Evolutionary conservation across 2,797 vertebrate species (phyloP).

Genomic region (Thunnus albacares): DNA sequence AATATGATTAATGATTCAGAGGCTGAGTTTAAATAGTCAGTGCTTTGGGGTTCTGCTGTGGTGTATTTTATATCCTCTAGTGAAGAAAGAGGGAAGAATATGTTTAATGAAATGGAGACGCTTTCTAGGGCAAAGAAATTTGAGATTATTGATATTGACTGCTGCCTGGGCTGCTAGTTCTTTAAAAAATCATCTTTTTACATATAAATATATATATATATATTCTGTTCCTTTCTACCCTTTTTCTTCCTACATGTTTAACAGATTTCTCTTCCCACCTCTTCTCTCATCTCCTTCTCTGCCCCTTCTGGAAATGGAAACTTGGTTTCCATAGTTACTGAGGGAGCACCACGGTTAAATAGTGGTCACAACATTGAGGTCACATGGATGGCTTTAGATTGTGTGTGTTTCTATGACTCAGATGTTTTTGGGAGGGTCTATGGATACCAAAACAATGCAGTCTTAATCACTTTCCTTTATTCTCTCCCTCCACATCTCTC

Average conservation of each 20-base stretch:
- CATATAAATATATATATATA: background rate
- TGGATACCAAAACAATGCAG: constrained; percentile 1
- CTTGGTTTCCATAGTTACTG: constrained; percentile 81
- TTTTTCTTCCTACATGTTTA: constrained; percentile 9
- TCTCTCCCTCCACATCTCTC: background rate
- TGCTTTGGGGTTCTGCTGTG: constrained; percentile 45
- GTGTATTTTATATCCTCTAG: constrained; percentile 25
- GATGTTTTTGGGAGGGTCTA: background rate
- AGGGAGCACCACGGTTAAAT: constrained; percentile 53
- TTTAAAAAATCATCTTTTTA: constrained; percentile 3
- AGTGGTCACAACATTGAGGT: constrained; percentile 62
- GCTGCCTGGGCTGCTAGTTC: background rate
- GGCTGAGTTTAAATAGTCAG: constrained; percentile 61
- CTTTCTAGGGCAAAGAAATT: constrained; percentile 8
- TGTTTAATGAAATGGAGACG: background rate
- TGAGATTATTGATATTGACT: constrained; percentile 11
- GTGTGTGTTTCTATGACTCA: constrained; percentile 8
- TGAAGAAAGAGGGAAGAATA: constrained; percentile 18
- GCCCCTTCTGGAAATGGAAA: constrained; percentile 58
- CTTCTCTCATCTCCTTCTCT: constrained; percentile 26
- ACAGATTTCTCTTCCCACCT: constrained; percentile 47
- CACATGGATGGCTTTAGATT: constrained; percentile 33
- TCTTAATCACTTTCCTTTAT: background rate
- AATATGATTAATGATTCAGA: constrained; percentile 71
- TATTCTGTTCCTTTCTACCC: constrained; percentile 20